Conservation (phyloP, 1,140 invertebrate species). For the Lerema accius region DNA sequence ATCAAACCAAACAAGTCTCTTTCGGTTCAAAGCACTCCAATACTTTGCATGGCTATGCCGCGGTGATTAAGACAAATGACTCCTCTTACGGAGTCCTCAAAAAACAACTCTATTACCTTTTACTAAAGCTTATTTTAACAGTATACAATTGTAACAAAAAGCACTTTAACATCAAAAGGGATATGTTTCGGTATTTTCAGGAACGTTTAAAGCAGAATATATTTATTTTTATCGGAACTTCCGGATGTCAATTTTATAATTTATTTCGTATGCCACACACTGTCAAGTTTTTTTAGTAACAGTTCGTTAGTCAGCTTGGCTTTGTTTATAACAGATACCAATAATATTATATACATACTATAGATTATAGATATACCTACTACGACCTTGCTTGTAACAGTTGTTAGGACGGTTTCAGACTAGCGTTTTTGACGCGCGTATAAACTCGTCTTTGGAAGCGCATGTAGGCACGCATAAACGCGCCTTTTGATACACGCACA, state of each 20-base stretch:
- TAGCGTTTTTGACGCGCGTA: no score
- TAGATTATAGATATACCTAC: no score
- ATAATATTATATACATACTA: no score
- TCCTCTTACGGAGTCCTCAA: background rate
- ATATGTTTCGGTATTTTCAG: constrained; percentile 5
- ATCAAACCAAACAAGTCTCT: constrained; percentile 10
- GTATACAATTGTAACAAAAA: background rate
- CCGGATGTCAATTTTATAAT: constrained; percentile 18
- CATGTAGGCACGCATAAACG: no score
- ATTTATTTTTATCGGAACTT: constrained; percentile 19
- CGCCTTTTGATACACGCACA: no score
- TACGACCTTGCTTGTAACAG: no score
- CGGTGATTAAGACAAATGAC: constrained; percentile 20
- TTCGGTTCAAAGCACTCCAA: constrained; percentile 11
- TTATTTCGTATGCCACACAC: constrained; percentile 1
- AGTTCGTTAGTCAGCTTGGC: background rate
- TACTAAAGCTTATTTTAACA: background rate
- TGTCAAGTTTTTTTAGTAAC: background rate
- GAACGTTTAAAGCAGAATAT: constrained; percentile 2
- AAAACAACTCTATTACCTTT: background rate
- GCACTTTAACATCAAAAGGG: background rate
- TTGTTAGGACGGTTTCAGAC: no score
- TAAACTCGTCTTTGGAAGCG: no score
- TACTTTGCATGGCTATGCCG: constrained; percentile 13
- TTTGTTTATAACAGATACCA: no score